Percentiles rank a stretch among this genome's conserved stretches.
Conservation (phyloP, 2,888 invertebrate species). For the Xylota segnis region DNA sequence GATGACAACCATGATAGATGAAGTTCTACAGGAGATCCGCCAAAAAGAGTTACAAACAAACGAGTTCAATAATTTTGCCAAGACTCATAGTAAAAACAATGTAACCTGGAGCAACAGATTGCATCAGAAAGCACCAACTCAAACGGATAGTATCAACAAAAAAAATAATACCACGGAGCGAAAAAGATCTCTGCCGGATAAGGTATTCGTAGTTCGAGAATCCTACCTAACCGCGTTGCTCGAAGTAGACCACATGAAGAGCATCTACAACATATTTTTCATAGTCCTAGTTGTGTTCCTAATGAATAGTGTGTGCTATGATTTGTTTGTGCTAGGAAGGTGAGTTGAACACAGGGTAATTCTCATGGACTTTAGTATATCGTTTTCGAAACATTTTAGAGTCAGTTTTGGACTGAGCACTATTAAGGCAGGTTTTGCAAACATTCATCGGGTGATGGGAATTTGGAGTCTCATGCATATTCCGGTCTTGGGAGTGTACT, state of each 20-base stretch:
- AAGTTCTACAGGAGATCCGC: constrained; percentile 82
- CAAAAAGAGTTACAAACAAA: constrained; percentile 81
- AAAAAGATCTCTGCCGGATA: constrained; percentile 85
- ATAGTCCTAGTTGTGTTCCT: constrained; percentile 90
- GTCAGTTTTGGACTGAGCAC: constrained; percentile 86
- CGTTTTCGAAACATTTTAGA: constrained; percentile 81
- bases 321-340: constrained; percentile 91
- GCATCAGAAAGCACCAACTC: constrained; percentile 12
- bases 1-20: constrained; percentile 81
- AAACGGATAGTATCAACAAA: not conserved
- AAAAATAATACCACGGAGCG: constrained; percentile 78
- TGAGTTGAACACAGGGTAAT: constrained; percentile 79
- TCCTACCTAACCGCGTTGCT: constrained; percentile 93
- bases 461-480: constrained; percentile 86
- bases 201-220: constrained; percentile 89
- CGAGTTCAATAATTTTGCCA: constrained; percentile 81
- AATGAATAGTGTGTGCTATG: constrained; percentile 89
- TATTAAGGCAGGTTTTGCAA: constrained; percentile 87
- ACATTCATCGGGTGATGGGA: constrained; percentile 86
- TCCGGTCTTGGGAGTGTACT: constrained; percentile 84
- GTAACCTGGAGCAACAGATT: constrained; percentile 76
- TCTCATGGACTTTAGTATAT: constrained; percentile 25
- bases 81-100: constrained; percentile 47
- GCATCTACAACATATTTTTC: constrained; percentile 94
- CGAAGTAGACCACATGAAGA: constrained; percentile 91